Evolutionary conservation across 2,797 vertebrate species (phyloP).

Genomic region (Parauchenoglanis punctatus): DNA sequence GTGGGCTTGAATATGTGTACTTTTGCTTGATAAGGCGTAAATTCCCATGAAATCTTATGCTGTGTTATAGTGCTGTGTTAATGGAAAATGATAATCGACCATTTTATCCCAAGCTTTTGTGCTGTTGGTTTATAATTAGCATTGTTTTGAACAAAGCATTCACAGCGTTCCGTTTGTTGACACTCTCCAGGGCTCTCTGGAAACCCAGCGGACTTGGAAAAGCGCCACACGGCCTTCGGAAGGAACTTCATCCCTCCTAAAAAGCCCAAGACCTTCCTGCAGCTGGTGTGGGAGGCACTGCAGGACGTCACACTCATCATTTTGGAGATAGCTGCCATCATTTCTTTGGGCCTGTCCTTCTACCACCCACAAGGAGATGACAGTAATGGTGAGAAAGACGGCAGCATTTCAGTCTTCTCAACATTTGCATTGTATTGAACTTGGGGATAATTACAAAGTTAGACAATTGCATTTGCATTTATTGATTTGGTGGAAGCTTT

Average conservation of each 20-base stretch:
- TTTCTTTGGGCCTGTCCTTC: conserved; percentile 93
- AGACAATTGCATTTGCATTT: conserved; percentile 12
- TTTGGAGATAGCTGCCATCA: conserved; percentile 94
- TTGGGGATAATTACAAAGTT: conserved; percentile 22
- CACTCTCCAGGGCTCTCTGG: conserved; percentile 86
- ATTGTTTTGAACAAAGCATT: conserved; percentile 18
- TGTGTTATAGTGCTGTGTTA: not conserved
- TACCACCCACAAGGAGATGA: conserved; percentile 87
- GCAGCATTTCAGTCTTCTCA: not conserved
- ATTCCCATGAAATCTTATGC: not conserved
- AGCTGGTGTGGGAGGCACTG: conserved; percentile 96
- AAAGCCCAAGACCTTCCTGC: conserved; percentile 93
- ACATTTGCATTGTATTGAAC: conserved; percentile 22
- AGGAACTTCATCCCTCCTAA: conserved; percentile 95
- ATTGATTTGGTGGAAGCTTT: conserved; percentile 7
- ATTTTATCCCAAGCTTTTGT: conserved; percentile 21
- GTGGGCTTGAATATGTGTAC: not conserved
- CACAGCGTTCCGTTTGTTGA: conserved; percentile 14
- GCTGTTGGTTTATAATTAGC: conserved; percentile 20
- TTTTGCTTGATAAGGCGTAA: not conserved
- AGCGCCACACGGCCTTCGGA: conserved; percentile 84
- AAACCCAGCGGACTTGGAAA: conserved; percentile 90
- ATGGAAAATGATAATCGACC: not conserved
- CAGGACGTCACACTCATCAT: conserved; percentile 98
- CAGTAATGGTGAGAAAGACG: conserved; percentile 78